Evolutionary conservation across 1,140 invertebrate species (phyloP), one percentile per base, ranked within the genome.

Genomic region (Drosophila mayri): DNA sequence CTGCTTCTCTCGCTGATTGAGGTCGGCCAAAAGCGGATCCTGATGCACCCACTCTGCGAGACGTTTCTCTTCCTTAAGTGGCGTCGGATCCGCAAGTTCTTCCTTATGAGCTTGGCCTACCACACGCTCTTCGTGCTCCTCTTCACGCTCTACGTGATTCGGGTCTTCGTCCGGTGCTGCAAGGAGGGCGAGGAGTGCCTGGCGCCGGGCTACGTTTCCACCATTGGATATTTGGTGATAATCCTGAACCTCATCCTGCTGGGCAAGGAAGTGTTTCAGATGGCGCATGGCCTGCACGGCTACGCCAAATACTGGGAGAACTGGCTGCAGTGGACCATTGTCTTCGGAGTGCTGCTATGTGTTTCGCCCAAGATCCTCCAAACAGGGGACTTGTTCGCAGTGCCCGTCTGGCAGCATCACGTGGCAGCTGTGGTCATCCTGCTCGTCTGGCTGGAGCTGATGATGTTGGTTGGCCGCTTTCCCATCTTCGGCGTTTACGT

Each of bases 401-500:
- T 94, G 76, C 75, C 88, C 0, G 83, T 91, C 43, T 97, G 96
- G 96, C 96, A 97, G 78, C 95, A 97, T 92, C 96, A 97, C 79
- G 94, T 96, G 1, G 96, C 96, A 0, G 97, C 96, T 1, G 93
- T 97, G 41, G 95, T 95, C 1, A 95, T 97, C 79, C 95, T 97
- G 35, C 92, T 97, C 8, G 95, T 95, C 14, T 97, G 96, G 96
- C 83, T 97, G 16, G 96, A 97, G 81, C 91, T 97, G 7, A 96
- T 97, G 95, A 95, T 97, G 93, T 95, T 97, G 30, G 95, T 97
- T 11, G 97, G 96, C 12, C 93, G 97, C 58, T 97, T 97, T 93
- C 97, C 97, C 47, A 96, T 96, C 76, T 97, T 97, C 85, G 97
- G 97, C 0, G 93, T 97, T 4, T 97, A 97, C 76, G 95, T 97